Base-by-base conservation (phyloP, 1,140 invertebrate species). In the Portunus trituberculatus region DNA sequence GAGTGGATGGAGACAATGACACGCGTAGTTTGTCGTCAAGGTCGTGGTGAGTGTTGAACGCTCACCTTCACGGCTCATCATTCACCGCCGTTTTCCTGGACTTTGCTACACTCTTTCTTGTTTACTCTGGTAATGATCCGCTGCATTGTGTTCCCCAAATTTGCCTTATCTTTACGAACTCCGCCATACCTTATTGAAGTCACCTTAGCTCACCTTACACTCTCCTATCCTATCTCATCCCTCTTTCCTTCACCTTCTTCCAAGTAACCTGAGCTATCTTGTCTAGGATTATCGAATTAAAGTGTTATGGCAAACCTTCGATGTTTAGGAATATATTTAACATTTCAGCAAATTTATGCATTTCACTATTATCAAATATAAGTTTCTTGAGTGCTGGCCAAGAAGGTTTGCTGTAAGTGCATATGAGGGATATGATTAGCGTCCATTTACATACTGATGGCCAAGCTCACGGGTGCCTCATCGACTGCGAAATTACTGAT, bases 301-400 rank as follows among this genome's bases (percentile, higher is more conserved):
- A 76, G 20, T 76, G 6, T 76, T 76, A 76, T 20, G 12, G 1
- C 45, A 25, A 14, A 39, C 6, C 29, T 29, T 82, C 29, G 20
- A 91, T 91, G 46, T 52, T 25, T 91, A 91, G 46, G 39, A 76
- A 92, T 92, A 48, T 93, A 93, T 93, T 46, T 84, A 93, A 76
- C n/a, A 82, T 93, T 59, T 93, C 16, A 14, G 20, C 39, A n/a
- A 25, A n/a, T 45, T 31, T 45, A 82, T 84, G 31, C 32, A 67
- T 92, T 32, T 92, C 12, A 29, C n/a, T 32, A 28, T 92, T 32
- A 67, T 32, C 76, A 92, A 67, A 67, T 32, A 32, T 29, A 52
- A 31, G 6, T 32, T 88, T 29, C 3, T 29, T 88, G 4, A 32
- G 45, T 32, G 12, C 20, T 46, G 10, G 20, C 86, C 86, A 32